Conservation (phyloP, 2,888 invertebrate species). For the Cephalotes varians region DNA sequence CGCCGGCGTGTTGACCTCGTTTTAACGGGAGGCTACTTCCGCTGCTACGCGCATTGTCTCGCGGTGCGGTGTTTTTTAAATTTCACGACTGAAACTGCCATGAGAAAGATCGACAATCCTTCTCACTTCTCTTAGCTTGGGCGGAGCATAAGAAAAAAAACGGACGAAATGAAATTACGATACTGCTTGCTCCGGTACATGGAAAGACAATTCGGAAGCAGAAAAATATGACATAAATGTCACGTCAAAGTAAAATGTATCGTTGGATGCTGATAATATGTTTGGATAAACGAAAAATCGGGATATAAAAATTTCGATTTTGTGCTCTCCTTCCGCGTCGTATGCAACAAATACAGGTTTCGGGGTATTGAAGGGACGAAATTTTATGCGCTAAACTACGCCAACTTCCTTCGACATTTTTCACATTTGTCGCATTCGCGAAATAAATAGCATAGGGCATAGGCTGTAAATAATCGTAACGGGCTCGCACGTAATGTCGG, state of each 20-base stretch:
- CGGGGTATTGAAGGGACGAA: not conserved
- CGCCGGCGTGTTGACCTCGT: constrained; percentile 74
- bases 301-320: not conserved
- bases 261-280: not conserved
- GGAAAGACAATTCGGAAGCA: not conserved
- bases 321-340: not conserved
- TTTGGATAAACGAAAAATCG: constrained; percentile 13
- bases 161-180: constrained; percentile 1
- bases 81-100: constrained; percentile 20
- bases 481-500: not conserved
- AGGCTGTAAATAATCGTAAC: not conserved
- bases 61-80: constrained; percentile 28
- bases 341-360: not conserved
- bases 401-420: not conserved
- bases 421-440: not conserved
- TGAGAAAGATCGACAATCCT: constrained; percentile 12
- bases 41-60: constrained; percentile 61
- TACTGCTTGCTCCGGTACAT: not conserved
- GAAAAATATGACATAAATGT: not conserved
- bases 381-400: constrained; percentile 4
- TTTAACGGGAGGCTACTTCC: constrained; percentile 79
- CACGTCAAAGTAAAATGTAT: not conserved
- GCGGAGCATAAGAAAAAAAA: too few species aligned
- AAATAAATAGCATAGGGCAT: not conserved
- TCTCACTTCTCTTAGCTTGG: not conserved